Base-by-base conservation (phyloP, 2,113 vertebrate species). In the Nipponia nippon region DNA sequence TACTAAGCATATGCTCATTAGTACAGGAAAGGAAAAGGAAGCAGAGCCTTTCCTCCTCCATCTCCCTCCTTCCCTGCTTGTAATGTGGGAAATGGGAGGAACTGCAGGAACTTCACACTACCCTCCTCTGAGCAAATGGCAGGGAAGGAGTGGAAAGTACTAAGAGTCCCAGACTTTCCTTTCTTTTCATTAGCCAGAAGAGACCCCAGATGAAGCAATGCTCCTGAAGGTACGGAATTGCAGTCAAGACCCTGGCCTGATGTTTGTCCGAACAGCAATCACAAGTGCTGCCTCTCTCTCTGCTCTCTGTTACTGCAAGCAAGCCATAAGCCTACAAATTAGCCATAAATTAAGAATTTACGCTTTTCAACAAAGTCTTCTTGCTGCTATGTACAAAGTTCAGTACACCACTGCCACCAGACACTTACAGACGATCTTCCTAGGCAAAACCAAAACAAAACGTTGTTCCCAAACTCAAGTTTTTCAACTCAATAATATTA, bases 401-500 rank as follows among this genome's bases (percentile, higher is more conserved):
- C 20, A 75, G 94, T 36, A 83, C 32, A 61, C 29, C 29, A 84
- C 59, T 86, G 65, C 38, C 70, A 77, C 65, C 63, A 86, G 40
- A 78, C 6, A 90, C 55, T 52, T 21, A 18, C 10, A 63, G 38
- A 29, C 72, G 44, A 87, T 76, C 73, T 69, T 92, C 46, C 58
- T 7, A 84, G 36, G 11, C 58, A 76, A 77, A 94, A 75, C 17
- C 13, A 42, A 78, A 83, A 29, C 58, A 83, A 63, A 83, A 62
- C 4, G 11, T 13, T 40, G 62, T 44, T 94, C 46, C 55, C 59
- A 82, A 87, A 62, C 9, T 32, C 42, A 70, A 62, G 34, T 53
- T 40, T 87, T 97, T 93, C 76, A 62, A 89, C 90, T 86, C 82
- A 55, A 9, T 50, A 79, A 53, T 26, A 94, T 50, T 96, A 75